Conservation (phyloP, 30 jellyfish, hydroid and myxozoan species). For the Morbakka virulenta region DNA sequence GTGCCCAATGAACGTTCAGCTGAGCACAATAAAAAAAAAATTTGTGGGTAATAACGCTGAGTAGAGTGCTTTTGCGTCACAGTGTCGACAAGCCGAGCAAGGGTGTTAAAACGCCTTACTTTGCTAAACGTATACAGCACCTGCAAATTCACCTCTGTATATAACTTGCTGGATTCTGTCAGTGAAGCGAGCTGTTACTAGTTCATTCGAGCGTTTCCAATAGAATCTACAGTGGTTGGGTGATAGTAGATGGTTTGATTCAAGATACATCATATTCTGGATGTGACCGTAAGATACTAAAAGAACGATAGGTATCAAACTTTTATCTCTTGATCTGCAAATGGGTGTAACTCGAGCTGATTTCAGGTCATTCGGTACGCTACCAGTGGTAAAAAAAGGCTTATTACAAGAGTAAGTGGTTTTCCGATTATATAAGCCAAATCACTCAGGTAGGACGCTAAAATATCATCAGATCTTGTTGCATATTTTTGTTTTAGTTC, state of each 20-base stretch:
- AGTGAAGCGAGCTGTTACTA: conserved; percentile 44
- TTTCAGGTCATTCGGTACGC: conserved; percentile 41
- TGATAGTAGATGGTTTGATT: conserved; percentile 21
- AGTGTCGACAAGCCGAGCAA: too few species aligned
- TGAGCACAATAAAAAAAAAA: too few species aligned
- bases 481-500: too few species aligned
- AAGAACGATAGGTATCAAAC: conserved; percentile 41
- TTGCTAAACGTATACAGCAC: conserved; percentile 32
- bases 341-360: conserved; percentile 51
- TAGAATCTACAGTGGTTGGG: conserved; percentile 33
- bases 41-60: too few species aligned
- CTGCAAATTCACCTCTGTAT: conserved; percentile 24
- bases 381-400: conserved; percentile 26
- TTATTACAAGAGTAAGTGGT: conserved; percentile 27
- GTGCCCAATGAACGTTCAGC: too few species aligned
- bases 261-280: conserved; percentile 20
- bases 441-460: conserved; percentile 32
- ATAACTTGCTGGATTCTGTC: conserved; percentile 46
- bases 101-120: conserved; percentile 65
- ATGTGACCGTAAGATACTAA: conserved; percentile 32
- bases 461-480: too few species aligned
- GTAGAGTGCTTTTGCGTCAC: too few species aligned
- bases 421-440: conserved; percentile 26
- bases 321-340: conserved; percentile 13
- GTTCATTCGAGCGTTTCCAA: conserved; percentile 34